phyloP scores from a whole-genome alignment of 2,797 vertebrate genomes.

The Scleropages formosus region DNA sequence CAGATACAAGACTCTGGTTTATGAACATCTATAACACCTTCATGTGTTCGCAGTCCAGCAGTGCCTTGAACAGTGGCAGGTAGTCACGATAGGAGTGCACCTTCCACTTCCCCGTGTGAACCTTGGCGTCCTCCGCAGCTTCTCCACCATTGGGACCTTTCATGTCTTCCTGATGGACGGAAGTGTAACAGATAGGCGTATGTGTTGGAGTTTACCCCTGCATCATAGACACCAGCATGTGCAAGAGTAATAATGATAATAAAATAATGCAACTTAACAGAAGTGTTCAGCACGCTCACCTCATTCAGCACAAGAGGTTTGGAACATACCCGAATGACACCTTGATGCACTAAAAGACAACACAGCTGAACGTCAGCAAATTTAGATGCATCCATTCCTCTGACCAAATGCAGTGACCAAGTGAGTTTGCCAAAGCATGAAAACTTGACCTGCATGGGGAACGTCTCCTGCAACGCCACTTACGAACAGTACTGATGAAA shows the following conservation, averaged over 20 bases:
- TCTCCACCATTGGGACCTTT: constrained; percentile 49
- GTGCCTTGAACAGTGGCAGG: constrained; percentile 78
- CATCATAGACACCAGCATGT: too few relatives aligned
- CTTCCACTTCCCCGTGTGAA: constrained; percentile 77
- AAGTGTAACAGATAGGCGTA: constrained; percentile 2
- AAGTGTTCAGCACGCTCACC: too few relatives aligned
- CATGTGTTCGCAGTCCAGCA: constrained; percentile 83
- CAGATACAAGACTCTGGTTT: too few relatives aligned
- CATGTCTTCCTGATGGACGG: constrained; percentile 49
- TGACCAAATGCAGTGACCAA: background rate
- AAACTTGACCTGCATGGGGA: background rate
- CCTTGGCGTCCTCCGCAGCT: constrained; percentile 47
- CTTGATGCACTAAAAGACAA: constrained; percentile 86
- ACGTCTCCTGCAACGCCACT: constrained; percentile 48
- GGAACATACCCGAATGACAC: constrained; percentile 92
- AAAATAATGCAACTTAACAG: too few relatives aligned
- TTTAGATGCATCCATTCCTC: background rate
- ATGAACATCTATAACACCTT: too few relatives aligned
- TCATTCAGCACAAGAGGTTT: constrained; percentile 78
- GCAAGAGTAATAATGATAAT: too few relatives aligned
- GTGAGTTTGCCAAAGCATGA: background rate
- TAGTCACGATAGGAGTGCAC: constrained; percentile 83
- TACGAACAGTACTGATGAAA: constrained; percentile 90
- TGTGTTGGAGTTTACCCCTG: too few relatives aligned
- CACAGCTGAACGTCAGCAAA: background rate